Conservation (phyloP, 2,113 vertebrate species). For the Pituophis catenifer region DNA sequence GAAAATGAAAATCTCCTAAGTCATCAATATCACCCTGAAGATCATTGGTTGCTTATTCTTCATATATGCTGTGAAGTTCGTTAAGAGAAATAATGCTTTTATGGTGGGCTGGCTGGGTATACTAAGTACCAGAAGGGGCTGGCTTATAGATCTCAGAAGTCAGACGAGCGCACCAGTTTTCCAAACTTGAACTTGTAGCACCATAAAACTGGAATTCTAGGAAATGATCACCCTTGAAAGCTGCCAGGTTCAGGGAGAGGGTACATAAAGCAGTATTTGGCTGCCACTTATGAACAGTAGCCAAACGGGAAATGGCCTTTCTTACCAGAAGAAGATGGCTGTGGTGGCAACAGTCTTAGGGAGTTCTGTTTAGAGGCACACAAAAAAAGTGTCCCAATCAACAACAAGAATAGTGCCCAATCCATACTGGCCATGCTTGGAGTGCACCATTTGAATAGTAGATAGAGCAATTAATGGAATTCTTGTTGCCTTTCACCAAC, state of each 20-base stretch:
- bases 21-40: background rate
- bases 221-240: background rate
- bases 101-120: background rate
- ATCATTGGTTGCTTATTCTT: background rate
- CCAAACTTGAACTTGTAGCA: background rate
- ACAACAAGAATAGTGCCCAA: background rate
- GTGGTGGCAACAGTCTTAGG: background rate
- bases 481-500: background rate
- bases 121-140: background rate
- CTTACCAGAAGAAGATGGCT: background rate
- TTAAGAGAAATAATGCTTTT: background rate
- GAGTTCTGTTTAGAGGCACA: background rate
- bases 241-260: background rate
- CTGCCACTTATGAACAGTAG: background rate
- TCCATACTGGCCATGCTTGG: background rate
- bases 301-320: background rate
- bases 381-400: background rate
- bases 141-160: background rate
- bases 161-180: background rate
- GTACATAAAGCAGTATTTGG: background rate
- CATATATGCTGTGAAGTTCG: background rate
- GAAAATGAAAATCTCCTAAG: conserved; percentile 8
- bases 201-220: background rate
- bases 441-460: too few relatives aligned
- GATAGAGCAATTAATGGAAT: background rate